These are phyloP conservation scores for Drosophila kikkawai DNA, from an alignment of 1,140 invertebrate species.

Conservation along the genomic window DNA sequence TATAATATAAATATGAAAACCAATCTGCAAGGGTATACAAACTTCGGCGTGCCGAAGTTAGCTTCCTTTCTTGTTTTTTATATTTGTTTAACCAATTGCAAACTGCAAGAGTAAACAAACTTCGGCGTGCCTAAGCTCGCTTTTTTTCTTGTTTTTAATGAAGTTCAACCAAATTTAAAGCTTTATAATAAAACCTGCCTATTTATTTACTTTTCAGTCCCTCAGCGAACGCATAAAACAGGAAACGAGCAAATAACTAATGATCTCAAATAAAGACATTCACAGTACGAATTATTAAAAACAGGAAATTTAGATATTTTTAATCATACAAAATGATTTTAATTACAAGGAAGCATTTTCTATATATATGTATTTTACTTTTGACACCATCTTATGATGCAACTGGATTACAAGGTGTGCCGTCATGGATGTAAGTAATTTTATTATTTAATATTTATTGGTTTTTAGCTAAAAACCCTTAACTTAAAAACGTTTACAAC, in stretches of 20 bases:
- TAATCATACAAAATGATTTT: slow-evolving; percentile 1
- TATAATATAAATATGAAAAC: too few relatives aligned
- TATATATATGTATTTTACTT: slow-evolving; percentile 49
- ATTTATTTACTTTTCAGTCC: not conserved
- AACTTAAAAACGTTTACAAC: not conserved
- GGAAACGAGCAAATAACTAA: not conserved
- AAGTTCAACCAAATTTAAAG: not conserved
- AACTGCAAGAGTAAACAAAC: not conserved
- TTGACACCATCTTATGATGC: slow-evolving; percentile 52
- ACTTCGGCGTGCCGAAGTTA: not conserved
- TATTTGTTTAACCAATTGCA: too few relatives aligned
- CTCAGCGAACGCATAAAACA: not conserved
- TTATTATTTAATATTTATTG: not conserved
- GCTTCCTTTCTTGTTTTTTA: not conserved
- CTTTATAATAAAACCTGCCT: not conserved
- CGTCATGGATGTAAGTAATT: slow-evolving; percentile 83
- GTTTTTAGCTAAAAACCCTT: too few relatives aligned
- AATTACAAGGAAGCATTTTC: slow-evolving; percentile 5
- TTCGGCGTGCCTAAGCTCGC: not conserved
- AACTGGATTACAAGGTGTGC: slow-evolving; percentile 72
- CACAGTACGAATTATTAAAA: not conserved
- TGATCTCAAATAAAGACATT: not conserved
- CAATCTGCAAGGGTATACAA: not conserved
- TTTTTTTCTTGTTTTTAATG: not conserved
- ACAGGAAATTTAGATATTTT: not conserved